Conservation (phyloP, 2,113 vertebrate species). For the Pelvicachromis taeniatus region DNA sequence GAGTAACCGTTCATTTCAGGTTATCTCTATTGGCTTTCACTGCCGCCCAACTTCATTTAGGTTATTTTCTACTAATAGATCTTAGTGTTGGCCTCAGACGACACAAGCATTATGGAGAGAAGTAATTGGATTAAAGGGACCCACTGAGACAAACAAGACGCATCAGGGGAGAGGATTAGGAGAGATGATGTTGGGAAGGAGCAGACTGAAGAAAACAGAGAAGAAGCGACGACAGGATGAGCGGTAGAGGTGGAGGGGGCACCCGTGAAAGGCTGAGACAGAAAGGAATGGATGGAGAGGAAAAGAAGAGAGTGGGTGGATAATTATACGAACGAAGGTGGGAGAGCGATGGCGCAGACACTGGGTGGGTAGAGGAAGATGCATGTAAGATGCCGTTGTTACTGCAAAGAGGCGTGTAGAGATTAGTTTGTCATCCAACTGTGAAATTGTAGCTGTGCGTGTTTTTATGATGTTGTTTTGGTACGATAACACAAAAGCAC, state of each 20-base stretch:
- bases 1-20: not conserved
- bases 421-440: not conserved
- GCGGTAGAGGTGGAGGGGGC: not conserved
- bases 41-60: not conserved
- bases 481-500: not conserved
- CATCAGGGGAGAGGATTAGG: not conserved
- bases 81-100: not conserved
- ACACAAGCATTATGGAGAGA: not conserved
- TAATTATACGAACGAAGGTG: not conserved
- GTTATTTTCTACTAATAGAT: not conserved
- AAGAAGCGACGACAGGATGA: not conserved
- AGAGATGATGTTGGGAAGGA: not conserved
- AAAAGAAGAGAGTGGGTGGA: not conserved
- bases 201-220: not conserved
- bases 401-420: not conserved
- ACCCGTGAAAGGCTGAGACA: not conserved
- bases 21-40: not conserved
- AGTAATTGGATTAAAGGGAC: slow-evolving; percentile 36
- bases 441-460: not conserved
- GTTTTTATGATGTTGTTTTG: not conserved
- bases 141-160: not conserved
- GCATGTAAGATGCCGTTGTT: not conserved
- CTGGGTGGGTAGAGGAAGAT: not conserved
- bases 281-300: not conserved
- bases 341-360: not conserved